These are phyloP conservation scores for Drosophila lutescens DNA, from an alignment of 2,888 invertebrate species.

Conservation along the genomic window DNA sequence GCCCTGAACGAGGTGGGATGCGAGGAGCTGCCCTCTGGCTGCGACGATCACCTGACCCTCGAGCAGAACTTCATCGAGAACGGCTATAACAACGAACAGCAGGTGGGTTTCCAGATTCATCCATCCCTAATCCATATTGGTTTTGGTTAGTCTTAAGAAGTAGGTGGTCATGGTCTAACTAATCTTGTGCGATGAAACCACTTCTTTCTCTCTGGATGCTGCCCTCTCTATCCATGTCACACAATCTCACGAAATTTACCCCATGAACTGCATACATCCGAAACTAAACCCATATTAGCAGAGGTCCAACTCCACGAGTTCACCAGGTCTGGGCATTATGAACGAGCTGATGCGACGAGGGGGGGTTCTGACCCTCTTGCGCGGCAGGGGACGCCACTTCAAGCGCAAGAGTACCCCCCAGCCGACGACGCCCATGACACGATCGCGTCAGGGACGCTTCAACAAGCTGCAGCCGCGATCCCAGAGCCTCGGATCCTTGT, in stretches of 20 bases:
- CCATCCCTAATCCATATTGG: neutral
- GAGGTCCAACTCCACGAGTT: slow-evolving; percentile 76
- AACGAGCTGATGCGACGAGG: slow-evolving; percentile 83
- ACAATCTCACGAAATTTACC: neutral
- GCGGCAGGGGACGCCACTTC: slow-evolving; percentile 83
- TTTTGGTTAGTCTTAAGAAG: slow-evolving; percentile 36
- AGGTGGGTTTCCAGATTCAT: slow-evolving; percentile 84
- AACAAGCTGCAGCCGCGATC: slow-evolving; percentile 82
- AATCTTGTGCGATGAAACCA: slow-evolving; percentile 23
- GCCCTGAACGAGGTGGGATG: slow-evolving; percentile 95
- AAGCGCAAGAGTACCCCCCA: slow-evolving; percentile 83
- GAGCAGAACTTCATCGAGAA: slow-evolving; percentile 87
- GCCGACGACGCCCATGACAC: slow-evolving; percentile 80
- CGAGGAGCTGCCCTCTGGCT: slow-evolving; percentile 94
- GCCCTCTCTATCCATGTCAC: slow-evolving; percentile 26
- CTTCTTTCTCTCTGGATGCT: slow-evolving; percentile 59
- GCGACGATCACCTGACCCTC: slow-evolving; percentile 87
- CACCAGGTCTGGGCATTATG: slow-evolving; percentile 81
- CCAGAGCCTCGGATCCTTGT: slow-evolving; percentile 83
- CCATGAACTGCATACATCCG: slow-evolving; percentile 6
- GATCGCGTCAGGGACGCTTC: slow-evolving; percentile 69
- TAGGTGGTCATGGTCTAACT: slow-evolving; percentile 52
- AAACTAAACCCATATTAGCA: slow-evolving; percentile 49
- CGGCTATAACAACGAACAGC: slow-evolving; percentile 86
- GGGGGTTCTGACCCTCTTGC: slow-evolving; percentile 83